A percentile compares a stretch with the other conserved stretches of the same genome.
These are phyloP conservation scores for Noturus placidus DNA, from an alignment of 2,113 vertebrate species.

Conservation along the genomic window DNA sequence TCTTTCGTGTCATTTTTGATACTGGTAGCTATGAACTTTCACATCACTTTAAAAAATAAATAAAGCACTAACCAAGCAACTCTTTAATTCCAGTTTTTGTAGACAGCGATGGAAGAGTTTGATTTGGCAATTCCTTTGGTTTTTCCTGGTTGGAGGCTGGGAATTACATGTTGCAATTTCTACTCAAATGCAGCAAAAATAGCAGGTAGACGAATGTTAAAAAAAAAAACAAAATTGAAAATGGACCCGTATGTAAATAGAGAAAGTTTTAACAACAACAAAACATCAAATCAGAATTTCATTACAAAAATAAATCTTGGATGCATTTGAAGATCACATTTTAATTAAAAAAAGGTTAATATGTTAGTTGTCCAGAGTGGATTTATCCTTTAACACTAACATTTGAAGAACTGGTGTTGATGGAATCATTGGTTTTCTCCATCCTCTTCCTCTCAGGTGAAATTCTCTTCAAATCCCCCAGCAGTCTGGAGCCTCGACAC, in stretches of 20 bases:
- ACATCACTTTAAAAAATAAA: neutral
- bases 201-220: neutral
- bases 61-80: neutral
- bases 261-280: neutral
- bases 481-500: slow-evolving; percentile 73
- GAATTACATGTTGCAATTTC: neutral
- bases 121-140: neutral
- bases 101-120: neutral
- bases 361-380: neutral
- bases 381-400: neutral
- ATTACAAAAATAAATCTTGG: neutral
- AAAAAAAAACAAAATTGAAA: neutral
- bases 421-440: neutral
- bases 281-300: neutral
- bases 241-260: neutral
- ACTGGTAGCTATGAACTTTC: no score
- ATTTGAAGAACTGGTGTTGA: neutral
- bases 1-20: no score
- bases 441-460: slow-evolving; percentile 52
- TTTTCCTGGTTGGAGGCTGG: neutral
- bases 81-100: neutral
- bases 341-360: neutral
- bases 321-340: neutral
- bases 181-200: neutral
- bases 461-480: slow-evolving; percentile 63